Conservation (phyloP, 2,888 invertebrate genomes). For the Lamellibrachia columna region DNA sequence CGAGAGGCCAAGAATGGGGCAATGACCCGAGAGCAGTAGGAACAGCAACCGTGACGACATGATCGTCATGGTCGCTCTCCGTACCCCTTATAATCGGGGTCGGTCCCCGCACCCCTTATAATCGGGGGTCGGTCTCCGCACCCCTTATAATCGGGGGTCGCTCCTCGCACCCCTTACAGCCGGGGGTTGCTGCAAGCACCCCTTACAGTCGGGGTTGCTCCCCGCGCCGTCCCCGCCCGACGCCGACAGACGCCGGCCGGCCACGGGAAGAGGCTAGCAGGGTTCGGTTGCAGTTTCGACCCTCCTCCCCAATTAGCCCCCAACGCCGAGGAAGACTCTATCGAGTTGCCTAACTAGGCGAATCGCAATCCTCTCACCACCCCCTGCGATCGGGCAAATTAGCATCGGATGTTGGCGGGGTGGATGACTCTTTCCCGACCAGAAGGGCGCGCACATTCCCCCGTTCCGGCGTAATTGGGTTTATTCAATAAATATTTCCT, state of each 20-base stretch:
- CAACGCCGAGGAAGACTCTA: not conserved
- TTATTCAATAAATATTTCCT: slow-evolving; percentile 2
- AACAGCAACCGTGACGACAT: not conserved
- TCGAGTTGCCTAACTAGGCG: not conserved
- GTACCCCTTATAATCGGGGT: not conserved
- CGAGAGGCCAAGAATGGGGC: too few relatives aligned
- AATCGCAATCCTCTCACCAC: not conserved
- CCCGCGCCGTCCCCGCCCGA: not conserved
- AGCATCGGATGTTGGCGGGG: slow-evolving; percentile 3
- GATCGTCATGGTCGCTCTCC: not conserved
- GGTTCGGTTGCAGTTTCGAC: slow-evolving; percentile 16
- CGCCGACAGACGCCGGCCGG: not conserved
- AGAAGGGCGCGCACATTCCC: not conserved
- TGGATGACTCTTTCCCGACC: slow-evolving; percentile 3
- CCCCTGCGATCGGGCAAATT: slow-evolving; percentile 12
- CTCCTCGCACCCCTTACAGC: not conserved
- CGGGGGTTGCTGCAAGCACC: not conserved
- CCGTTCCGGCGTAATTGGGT: not conserved
- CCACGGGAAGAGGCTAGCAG: not conserved
- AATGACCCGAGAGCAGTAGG: too few relatives aligned
- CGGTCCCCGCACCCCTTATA: not conserved
- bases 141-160: not conserved
- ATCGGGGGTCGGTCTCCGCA: too few relatives aligned
- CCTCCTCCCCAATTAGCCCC: slow-evolving; percentile 14
- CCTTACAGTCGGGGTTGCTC: not conserved